Evolutionary conservation across 2,113 vertebrate genomes (phyloP).

Genomic region (Catharus minimus): DNA sequence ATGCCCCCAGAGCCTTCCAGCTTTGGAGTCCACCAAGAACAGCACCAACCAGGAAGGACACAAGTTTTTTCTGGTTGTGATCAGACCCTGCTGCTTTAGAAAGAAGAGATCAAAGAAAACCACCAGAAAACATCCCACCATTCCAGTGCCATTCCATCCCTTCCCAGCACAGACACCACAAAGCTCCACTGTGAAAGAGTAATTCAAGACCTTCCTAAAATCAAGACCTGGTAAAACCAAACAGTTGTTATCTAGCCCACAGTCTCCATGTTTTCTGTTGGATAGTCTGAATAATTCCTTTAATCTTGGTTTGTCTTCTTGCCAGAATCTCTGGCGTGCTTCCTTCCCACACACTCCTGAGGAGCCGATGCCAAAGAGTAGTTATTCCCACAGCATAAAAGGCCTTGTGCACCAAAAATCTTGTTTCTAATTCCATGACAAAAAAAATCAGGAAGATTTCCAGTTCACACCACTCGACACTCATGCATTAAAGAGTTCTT

Average conservation of each 20-base stretch:
- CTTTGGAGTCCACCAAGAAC: neutral
- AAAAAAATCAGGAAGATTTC: neutral
- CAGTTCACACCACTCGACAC: neutral
- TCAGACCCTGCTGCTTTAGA: neutral
- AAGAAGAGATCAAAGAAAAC: neutral
- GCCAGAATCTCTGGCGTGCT: no score
- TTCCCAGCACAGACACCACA: neutral
- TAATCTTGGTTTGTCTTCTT: no score
- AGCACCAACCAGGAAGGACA: neutral
- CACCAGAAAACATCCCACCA: neutral
- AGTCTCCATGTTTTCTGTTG: neutral
- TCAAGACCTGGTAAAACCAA: neutral
- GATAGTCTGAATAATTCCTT: no score
- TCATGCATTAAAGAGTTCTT: neutral
- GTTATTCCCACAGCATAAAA: neutral
- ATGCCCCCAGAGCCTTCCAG: neutral
- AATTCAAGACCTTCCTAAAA: neutral
- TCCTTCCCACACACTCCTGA: neutral
- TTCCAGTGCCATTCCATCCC: neutral
- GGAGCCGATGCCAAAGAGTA: neutral
- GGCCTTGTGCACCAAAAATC: neutral
- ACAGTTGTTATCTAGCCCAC: neutral
- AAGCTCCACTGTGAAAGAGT: neutral
- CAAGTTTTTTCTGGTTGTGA: neutral
- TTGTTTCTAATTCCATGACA: neutral